These are phyloP conservation scores for Arion vulgaris DNA, from an alignment of 1,140 invertebrate species.

Conservation along the genomic window DNA sequence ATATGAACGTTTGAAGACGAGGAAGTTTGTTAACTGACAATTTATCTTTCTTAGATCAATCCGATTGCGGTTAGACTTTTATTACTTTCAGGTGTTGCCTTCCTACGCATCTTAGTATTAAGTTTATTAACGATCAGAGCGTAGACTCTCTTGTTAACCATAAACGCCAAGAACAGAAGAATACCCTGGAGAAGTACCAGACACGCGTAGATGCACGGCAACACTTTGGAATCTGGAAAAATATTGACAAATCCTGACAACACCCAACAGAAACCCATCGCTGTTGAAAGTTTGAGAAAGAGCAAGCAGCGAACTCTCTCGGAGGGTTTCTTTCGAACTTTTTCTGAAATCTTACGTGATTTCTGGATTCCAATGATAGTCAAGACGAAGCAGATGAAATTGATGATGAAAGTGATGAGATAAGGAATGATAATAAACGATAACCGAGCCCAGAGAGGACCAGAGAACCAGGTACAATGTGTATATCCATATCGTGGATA, in stretches of 20 bases:
- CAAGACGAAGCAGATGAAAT: not conserved
- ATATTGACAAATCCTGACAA: not conserved
- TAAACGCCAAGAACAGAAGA: not conserved
- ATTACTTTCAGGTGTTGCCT: too few species aligned
- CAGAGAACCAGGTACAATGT: not conserved
- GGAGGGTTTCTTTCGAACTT: not conserved
- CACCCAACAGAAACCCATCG: slow-evolving; percentile 4
- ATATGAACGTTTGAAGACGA: too few species aligned
- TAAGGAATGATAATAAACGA: slow-evolving; percentile 3
- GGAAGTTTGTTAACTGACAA: too few species aligned
- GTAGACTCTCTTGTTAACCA: not conserved
- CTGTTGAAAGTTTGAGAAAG: slow-evolving; percentile 1
- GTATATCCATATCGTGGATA: not conserved
- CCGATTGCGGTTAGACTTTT: too few species aligned
- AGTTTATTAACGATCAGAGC: not conserved
- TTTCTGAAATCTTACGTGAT: slow-evolving; percentile 1
- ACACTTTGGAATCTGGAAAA: not conserved
- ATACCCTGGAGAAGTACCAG: not conserved
- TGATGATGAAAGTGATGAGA: not conserved
- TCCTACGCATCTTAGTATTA: too few species aligned
- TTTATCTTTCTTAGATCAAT: too few species aligned
- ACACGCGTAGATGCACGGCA: not conserved
- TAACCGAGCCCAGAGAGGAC: slow-evolving; percentile 8
- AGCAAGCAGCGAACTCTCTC: not conserved
- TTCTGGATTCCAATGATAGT: not conserved